Conservation (phyloP, 1,140 invertebrate species). For the Saccostrea cuccullata region DNA sequence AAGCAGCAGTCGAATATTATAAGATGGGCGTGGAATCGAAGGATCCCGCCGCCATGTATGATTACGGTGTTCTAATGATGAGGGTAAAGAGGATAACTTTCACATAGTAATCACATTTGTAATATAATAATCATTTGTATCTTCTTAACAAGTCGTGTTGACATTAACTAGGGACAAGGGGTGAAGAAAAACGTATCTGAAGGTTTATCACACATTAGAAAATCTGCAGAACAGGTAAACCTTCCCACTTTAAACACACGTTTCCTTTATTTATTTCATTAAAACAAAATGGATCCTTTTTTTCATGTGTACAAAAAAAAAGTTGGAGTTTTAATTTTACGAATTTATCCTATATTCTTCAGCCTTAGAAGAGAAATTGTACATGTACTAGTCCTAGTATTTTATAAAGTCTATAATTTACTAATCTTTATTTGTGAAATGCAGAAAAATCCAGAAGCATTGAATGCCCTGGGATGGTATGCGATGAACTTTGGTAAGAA, state of each 20-base stretch:
- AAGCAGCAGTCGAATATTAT: constrained; percentile 69
- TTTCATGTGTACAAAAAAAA: too few species aligned
- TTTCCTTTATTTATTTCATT: neutral
- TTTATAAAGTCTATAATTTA: neutral
- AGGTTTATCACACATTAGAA: constrained; percentile 57
- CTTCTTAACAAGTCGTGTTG: neutral
- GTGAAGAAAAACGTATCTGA: constrained; percentile 61
- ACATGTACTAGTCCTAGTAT: too few species aligned
- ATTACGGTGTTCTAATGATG: constrained; percentile 72
- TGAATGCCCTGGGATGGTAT: constrained; percentile 74
- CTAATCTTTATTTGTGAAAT: neutral
- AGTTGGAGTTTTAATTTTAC: too few species aligned
- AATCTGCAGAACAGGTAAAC: constrained; percentile 59
- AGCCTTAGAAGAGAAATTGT: too few species aligned
- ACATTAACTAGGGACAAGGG: constrained; percentile 50
- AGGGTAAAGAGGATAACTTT: constrained; percentile 60
- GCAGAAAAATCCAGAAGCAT: constrained; percentile 66
- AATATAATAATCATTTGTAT: neutral
- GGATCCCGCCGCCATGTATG: constrained; percentile 68
- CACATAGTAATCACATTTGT: neutral
- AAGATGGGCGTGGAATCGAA: constrained; percentile 66
- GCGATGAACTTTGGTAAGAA: constrained; percentile 68
- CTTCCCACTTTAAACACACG: neutral
- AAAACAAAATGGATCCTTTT: neutral
- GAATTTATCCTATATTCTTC: too few species aligned